Evolutionary conservation across 2,113 vertebrate genomes (phyloP).

Genomic region (Cacatua alba): DNA sequence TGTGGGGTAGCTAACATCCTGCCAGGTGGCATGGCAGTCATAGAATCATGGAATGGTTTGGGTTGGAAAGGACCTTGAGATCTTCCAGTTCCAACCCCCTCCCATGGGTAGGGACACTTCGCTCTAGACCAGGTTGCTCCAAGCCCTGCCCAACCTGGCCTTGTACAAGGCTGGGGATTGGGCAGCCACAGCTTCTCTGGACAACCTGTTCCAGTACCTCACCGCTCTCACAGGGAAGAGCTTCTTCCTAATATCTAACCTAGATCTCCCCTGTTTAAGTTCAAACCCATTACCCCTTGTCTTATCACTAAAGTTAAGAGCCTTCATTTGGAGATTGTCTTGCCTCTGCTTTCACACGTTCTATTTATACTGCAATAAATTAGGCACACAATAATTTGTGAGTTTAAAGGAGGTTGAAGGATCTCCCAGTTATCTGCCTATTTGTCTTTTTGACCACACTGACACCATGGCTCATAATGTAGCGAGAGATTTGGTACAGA

Average conservation of each 20-base stretch:
- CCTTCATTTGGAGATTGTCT: neutral
- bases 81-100: neutral
- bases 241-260: neutral
- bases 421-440: neutral
- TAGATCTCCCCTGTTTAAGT: neutral
- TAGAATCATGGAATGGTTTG: neutral
- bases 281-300: neutral
- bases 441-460: neutral
- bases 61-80: neutral
- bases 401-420: neutral
- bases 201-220: neutral
- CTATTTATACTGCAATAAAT: neutral
- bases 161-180: neutral
- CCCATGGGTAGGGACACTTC: neutral
- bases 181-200: neutral
- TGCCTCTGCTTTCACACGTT: neutral
- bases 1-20: neutral
- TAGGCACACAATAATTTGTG: neutral
- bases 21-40: neutral
- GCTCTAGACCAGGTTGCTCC: neutral
- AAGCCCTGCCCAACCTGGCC: neutral
- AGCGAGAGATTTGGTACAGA: neutral
- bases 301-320: neutral
- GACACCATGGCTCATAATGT: neutral
- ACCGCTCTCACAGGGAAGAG: neutral